These are phyloP conservation scores for Miniopterus natalensis DNA, from an alignment of 2,113 vertebrate genomes.

Conservation along the genomic window DNA sequence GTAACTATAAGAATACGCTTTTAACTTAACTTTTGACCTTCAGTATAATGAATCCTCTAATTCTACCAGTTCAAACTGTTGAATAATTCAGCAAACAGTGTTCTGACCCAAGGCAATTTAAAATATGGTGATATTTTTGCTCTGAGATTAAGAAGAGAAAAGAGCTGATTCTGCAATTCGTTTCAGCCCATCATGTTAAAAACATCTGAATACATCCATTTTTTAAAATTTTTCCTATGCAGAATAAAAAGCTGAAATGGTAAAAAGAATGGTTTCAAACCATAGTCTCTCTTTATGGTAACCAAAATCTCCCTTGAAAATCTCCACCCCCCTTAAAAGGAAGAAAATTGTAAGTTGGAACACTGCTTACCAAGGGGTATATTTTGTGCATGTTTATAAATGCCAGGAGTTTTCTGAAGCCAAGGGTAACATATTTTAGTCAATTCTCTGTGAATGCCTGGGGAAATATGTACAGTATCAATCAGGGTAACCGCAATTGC, in stretches of 20 bases:
- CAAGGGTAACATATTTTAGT: conserved; percentile 70
- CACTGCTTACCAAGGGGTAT: conserved; percentile 50
- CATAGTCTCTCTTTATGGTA: conserved; percentile 32
- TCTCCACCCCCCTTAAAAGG: conserved; percentile 11
- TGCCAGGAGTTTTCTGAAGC: conserved; percentile 62
- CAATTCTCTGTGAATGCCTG: conserved; percentile 63
- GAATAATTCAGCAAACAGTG: conserved; percentile 79
- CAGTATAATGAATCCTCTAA: conserved; percentile 75
- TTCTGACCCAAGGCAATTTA: conserved; percentile 78
- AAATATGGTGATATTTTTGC: conserved; percentile 68
- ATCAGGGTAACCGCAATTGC: conserved; percentile 65
- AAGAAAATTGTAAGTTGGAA: conserved; percentile 63
- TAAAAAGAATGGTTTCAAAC: conserved; percentile 59
- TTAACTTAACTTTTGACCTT: conserved; percentile 78
- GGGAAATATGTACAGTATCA: conserved; percentile 80
- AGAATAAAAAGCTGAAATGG: conserved; percentile 41
- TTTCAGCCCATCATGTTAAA: conserved; percentile 61
- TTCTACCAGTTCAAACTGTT: conserved; percentile 79
- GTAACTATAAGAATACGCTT: conserved; percentile 78
- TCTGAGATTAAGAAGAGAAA: conserved; percentile 46
- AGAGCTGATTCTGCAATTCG: conserved; percentile 47
- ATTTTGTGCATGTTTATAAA: conserved; percentile 75
- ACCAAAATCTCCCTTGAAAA: conserved; percentile 61
- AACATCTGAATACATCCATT: conserved; percentile 60
- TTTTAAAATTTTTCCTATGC: conserved; percentile 16